Percentiles rank a stretch among this genome's conserved stretches.
These are phyloP conservation scores for Bursaphelenchus okinawaensis DNA, from an alignment of 2,888 invertebrate species.

Conservation along the genomic window DNA sequence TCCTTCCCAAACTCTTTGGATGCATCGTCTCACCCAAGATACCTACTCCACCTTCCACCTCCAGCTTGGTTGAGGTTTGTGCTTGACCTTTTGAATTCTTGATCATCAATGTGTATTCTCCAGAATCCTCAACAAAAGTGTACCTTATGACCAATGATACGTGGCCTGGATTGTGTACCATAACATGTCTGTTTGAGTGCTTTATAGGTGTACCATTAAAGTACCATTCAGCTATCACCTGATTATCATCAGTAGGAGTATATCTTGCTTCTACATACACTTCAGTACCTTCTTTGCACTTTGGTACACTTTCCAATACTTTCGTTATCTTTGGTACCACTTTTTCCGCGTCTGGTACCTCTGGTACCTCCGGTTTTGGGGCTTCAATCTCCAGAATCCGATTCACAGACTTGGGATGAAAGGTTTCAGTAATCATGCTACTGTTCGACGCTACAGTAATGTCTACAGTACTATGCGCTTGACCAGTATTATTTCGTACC, in stretches of 20 bases:
- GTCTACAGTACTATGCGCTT: slow-evolving; percentile 80
- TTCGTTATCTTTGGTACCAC: slow-evolving; percentile 35
- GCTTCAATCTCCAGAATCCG: slow-evolving; percentile 68
- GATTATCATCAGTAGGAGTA: slow-evolving; percentile 1
- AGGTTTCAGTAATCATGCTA: slow-evolving; percentile 71
- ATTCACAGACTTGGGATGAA: slow-evolving; percentile 70
- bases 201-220: slow-evolving; percentile 66
- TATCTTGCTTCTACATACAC: slow-evolving; percentile 59
- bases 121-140: slow-evolving; percentile 91
- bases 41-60: slow-evolving; percentile 41
- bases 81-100: slow-evolving; percentile 66
- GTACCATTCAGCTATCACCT: not conserved
- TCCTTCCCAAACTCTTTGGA: slow-evolving; percentile 83
- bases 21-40: slow-evolving; percentile 78
- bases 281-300: slow-evolving; percentile 59
- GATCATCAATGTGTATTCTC: slow-evolving; percentile 61
- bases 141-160: slow-evolving; percentile 92
- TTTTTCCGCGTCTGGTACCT: slow-evolving; percentile 38
- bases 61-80: slow-evolving; percentile 83
- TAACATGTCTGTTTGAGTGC: slow-evolving; percentile 77
- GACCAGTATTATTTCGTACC: slow-evolving; percentile 79
- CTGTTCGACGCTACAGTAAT: slow-evolving; percentile 56
- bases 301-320: slow-evolving; percentile 26
- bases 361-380: slow-evolving; percentile 38
- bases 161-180: slow-evolving; percentile 92